Conservation (phyloP, 2,888 invertebrate genomes). For the Atrina japonica region DNA sequence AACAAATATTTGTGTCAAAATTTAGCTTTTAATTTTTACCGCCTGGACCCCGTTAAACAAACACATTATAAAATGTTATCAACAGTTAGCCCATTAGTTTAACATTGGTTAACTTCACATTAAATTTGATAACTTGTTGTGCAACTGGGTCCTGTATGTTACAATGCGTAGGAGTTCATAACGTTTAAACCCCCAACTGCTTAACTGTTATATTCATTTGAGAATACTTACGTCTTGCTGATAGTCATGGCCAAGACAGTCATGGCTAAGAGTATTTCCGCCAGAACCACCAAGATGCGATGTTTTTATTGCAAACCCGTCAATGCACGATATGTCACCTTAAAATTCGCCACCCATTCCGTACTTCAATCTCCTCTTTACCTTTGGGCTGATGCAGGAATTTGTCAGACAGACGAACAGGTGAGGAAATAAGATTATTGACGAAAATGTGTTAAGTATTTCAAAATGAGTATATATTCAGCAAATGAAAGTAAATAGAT, state of each 20-base stretch:
- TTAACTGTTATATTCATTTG: too few relatives aligned
- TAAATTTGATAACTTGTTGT: too few relatives aligned
- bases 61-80: too few relatives aligned
- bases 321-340: background rate
- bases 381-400: slow-evolving; percentile 7
- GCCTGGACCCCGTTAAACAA: too few relatives aligned
- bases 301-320: background rate
- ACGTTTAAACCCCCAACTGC: too few relatives aligned
- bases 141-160: too few relatives aligned
- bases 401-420: slow-evolving; percentile 9
- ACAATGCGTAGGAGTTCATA: too few relatives aligned
- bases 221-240: background rate
- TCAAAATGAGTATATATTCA: too few relatives aligned
- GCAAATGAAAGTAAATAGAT: background rate
- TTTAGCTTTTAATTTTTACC: too few relatives aligned
- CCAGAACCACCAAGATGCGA: background rate
- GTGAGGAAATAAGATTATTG: slow-evolving; percentile 1
- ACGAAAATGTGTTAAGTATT: background rate
- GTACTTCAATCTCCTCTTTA: slow-evolving; percentile 1
- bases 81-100: too few relatives aligned
- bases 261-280: slow-evolving; percentile 4
- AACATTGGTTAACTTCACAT: too few relatives aligned
- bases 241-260: background rate
- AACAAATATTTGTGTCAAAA: too few relatives aligned
- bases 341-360: background rate